Base-by-base conservation (phyloP, 2,797 vertebrate species). In the Cyclopterus lumpus region DNA sequence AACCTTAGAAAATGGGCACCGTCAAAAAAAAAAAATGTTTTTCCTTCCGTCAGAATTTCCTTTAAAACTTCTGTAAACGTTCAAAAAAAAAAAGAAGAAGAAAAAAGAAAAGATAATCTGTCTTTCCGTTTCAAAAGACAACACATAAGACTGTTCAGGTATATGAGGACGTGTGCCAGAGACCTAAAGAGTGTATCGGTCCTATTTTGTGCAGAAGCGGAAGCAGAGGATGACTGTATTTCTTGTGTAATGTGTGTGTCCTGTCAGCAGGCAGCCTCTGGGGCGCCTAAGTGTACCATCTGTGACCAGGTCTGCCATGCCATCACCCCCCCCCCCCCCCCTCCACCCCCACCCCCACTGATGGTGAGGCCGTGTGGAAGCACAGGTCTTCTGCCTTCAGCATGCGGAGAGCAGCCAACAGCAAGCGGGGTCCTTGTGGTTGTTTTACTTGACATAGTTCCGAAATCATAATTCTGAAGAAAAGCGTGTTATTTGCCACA, bases 271-370 rank as follows among this genome's bases (percentile, higher is more conserved):
- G 90, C 84, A 84, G 86, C 86, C 88, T 85, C 86, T 87, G 77
- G 89, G 90, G 78, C 7, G 70, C 81, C 89, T 86, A 90, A 92
- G 88, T 85, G 90, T 78, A 67, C 92, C 92, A 93, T 92, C 91
- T 93, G 92, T 82, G 88, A 91, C 88, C 87, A 69, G 88, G 83
- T 86, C 89, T 86, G 84, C 85, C 55, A 73, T 89, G 90, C 84
- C 77, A 88, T 91, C 89, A 88, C 79, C 77, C 80, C 73, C 67
- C 81, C 84, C 77, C 70, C 81, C 78, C 26, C 67, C 82, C 88
- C 89, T 70, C 81, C 78, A 26, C 67, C 82, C 70, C 81, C 78
- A 26, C 67, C 82, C 88, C 89, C 90, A 88, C 62, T 22, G 77
- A 80, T 53, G 68, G 85, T 68, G 78, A 75, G 73, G 73, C 74